phyloP scores from a whole-genome alignment of 2,888 invertebrate genomes.

The Eupithecia insigniata region DNA sequence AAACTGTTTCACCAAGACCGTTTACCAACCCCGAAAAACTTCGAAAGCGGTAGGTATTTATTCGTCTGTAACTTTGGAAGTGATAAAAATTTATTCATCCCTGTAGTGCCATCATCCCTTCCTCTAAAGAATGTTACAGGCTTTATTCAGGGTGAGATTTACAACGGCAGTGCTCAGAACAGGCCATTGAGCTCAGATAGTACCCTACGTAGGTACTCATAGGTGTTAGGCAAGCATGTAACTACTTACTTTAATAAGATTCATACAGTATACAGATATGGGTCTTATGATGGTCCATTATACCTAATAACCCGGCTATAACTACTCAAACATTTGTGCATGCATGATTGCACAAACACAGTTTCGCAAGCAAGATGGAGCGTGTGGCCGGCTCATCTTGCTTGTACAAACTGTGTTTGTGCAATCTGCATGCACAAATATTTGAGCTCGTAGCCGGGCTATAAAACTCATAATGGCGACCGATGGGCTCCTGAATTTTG shows the following conservation, averaged over 20 bases:
- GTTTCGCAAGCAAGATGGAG: no score
- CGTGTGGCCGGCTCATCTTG: no score
- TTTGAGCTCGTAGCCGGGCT: no score
- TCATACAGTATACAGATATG: background rate
- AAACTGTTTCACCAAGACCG: conserved; percentile 9
- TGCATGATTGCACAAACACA: no score
- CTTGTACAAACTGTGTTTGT: no score
- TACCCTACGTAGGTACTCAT: no score
- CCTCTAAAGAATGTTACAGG: conserved; percentile 34
- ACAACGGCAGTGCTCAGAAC: conserved; percentile 3
- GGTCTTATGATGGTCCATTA: background rate
- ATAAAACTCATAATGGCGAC: background rate
- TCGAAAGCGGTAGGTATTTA: conserved; percentile 36
- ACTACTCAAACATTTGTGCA: no score
- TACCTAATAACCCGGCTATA: no score
- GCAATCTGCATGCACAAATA: no score
- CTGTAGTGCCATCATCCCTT: conserved; percentile 40
- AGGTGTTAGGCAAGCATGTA: background rate
- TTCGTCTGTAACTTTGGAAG: conserved; percentile 27
- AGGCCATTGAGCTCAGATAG: background rate
- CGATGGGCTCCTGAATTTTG: background rate
- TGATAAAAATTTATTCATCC: conserved; percentile 45
- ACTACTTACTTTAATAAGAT: no score
- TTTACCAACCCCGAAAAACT: conserved; percentile 14
- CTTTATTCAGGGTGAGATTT: conserved; percentile 14